These are phyloP conservation scores for Lasioglossum albipes DNA, from an alignment of 1,140 invertebrate genomes.

Conservation along the genomic window DNA sequence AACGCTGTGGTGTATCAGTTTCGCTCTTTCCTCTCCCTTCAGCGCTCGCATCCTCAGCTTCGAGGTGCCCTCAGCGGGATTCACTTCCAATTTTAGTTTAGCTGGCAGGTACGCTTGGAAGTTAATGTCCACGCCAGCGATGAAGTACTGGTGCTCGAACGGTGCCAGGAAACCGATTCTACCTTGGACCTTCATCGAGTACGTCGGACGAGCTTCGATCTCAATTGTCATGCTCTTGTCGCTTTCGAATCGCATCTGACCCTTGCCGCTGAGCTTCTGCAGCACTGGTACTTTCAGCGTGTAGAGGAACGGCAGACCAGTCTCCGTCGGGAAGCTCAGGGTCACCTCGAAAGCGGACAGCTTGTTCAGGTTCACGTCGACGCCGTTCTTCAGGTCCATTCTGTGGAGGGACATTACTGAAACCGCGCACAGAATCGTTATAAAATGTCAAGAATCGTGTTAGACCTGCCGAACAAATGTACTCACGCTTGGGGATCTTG, in stretches of 20 bases:
- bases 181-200: constrained; percentile 80
- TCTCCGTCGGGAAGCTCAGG: constrained; percentile 84
- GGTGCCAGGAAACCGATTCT: constrained; percentile 84
- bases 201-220: constrained; percentile 77
- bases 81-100: constrained; percentile 66
- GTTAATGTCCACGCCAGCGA: constrained; percentile 82
- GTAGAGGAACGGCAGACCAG: constrained; percentile 85
- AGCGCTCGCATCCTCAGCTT: constrained; percentile 76
- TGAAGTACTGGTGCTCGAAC: constrained; percentile 81
- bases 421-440: constrained; percentile 7
- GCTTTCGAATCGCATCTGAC: rapidly evolving
- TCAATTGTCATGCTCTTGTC: rapidly evolving
- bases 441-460: too few relatives aligned
- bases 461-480: neutral
- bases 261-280: constrained; percentile 67
- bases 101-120: constrained; percentile 80
- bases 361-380: constrained; percentile 81
- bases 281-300: constrained; percentile 81
- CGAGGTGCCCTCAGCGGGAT: neutral
- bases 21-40: constrained; percentile 72
- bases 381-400: constrained; percentile 73
- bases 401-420: constrained; percentile 72
- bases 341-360: constrained; percentile 79
- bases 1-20: constrained; percentile 81
- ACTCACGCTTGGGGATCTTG: constrained; percentile 74